Evolutionary conservation across 2,113 vertebrate species (phyloP).

Genomic region (Laticauda laticaudata): DNA sequence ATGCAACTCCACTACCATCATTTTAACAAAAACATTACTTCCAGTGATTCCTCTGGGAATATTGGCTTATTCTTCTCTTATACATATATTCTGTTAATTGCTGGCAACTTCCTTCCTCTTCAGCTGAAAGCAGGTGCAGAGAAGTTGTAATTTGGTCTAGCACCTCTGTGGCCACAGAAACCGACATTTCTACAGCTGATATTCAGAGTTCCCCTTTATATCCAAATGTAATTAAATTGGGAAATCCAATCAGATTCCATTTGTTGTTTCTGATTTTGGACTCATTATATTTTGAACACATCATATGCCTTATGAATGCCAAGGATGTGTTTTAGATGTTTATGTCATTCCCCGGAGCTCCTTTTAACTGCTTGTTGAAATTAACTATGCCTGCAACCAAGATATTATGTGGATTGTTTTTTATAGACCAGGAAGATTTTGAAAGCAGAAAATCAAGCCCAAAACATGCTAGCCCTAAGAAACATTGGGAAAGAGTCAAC

Average conservation of each 20-base stretch:
- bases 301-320: neutral
- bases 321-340: neutral
- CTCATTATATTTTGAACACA: neutral
- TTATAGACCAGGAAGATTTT: slow-evolving; percentile 18
- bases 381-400: neutral
- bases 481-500: slow-evolving; percentile 48
- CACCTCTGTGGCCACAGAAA: neutral
- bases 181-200: neutral
- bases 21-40: neutral
- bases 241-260: neutral
- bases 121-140: neutral
- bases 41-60: neutral
- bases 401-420: neutral
- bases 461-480: slow-evolving; percentile 21
- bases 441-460: slow-evolving; percentile 5
- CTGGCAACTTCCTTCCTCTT: neutral
- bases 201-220: neutral
- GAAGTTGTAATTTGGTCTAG: neutral
- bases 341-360: neutral
- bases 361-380: neutral
- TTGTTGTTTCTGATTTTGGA: neutral
- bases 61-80: neutral
- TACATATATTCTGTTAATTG: neutral
- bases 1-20: neutral
- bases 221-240: neutral